Conservation (phyloP, 2,797 vertebrate species). For the Petrocephalus schoutedeni region DNA sequence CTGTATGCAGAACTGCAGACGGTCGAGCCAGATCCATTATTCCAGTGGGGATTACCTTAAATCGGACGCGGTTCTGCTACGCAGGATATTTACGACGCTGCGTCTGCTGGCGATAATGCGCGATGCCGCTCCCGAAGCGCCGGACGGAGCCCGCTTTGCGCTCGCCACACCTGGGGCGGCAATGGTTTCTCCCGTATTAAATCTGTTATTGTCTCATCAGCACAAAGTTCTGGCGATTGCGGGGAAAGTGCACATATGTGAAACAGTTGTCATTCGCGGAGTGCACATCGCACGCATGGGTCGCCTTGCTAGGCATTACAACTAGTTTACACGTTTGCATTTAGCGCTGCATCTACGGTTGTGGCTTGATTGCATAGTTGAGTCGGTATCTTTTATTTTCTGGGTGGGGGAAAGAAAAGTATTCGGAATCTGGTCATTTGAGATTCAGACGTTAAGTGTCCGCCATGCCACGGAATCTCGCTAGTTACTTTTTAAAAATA, state of each 20-base stretch:
- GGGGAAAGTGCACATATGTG: conserved; percentile 6
- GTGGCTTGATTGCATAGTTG: background rate
- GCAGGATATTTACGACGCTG: background rate
- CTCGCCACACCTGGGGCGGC: conserved; percentile 1
- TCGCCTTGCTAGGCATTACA: background rate
- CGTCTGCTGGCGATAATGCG: background rate
- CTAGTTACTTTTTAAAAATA: background rate
- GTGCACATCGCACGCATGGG: background rate
- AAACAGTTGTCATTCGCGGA: background rate
- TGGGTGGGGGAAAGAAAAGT: background rate
- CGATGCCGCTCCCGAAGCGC: background rate
- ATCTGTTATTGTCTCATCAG: conserved; percentile 12
- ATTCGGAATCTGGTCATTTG: background rate
- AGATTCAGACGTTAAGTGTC: background rate
- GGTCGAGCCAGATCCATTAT: conserved; percentile 15
- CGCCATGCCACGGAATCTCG: background rate
- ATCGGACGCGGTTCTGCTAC: background rate
- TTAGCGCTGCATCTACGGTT: background rate
- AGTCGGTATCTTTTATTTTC: background rate
- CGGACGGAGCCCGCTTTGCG: background rate
- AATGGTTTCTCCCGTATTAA: conserved; percentile 16
- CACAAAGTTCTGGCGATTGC: conserved; percentile 9
- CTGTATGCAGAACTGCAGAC: conserved; percentile 16
- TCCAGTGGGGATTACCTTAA: conserved; percentile 17
- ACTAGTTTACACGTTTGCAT: background rate